Evolutionary conservation across 37 sponge, comb jelly and placozoan species (phyloP), one percentile per base, ranked within the genome.

Genomic region (Spongilla lacustris): DNA sequence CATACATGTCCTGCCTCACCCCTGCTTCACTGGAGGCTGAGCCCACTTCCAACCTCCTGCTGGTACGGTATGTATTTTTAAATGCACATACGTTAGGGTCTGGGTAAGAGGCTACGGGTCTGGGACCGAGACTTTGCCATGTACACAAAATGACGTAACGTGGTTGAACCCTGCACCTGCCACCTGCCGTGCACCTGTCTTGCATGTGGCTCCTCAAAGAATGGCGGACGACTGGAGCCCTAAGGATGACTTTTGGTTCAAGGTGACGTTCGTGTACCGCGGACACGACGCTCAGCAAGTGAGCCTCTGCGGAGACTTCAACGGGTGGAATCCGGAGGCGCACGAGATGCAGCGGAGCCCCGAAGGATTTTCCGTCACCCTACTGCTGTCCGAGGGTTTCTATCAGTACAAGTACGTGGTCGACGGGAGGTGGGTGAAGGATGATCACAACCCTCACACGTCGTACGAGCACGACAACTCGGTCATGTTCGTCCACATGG

Each of bases 401-500:
- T 96, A 96, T 74, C 70, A 89, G 41, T 96, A 96, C 86, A 96
- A 96, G 79, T 96, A 93, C 69, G 21, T 90, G 25, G 83, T 88
- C 33, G 90, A 92, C 69, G 90, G 89, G 1, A 66, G 79, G 73
- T 94, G 87, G 87, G 4, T 74, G 2, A 49, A 49, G 27, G 97
- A 96, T 71, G 83, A 88, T 4, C 74, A 80, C 73, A 94, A 94
- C 71, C 95, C 92, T 5, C 95, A 94, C 69, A 70, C 75, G 8
- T 84, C 69, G 12, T 79, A 78, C 25, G 32, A 80, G 17, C 85
- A 74, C 82, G 86, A 75, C 13, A 96, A 96, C 86, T 96, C 97
- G 5, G 77, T 96, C 76, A 96, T 96, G 85, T 96, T 94, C 67
- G 94, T 96, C 0, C 92, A 96, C 90, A 96, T 92, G 92, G 97